These are phyloP conservation scores for Phyllotreta cruciferae DNA, from an alignment of 2,888 invertebrate species.

Conservation along the genomic window DNA sequence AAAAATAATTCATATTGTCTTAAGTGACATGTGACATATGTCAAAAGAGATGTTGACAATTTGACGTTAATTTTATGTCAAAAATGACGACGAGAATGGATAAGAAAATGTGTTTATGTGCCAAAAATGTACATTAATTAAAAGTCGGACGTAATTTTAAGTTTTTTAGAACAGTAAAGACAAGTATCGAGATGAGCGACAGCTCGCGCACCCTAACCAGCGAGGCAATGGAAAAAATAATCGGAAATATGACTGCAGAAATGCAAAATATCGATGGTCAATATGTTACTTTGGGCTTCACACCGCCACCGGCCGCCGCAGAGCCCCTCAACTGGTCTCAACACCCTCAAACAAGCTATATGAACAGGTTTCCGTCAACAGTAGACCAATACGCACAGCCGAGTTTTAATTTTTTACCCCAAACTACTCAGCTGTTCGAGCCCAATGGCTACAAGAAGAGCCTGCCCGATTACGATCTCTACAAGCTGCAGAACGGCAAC, in stretches of 20 bases:
- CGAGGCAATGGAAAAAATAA: slow-evolving; percentile 64
- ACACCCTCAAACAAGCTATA: slow-evolving; percentile 40
- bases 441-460: slow-evolving; percentile 43
- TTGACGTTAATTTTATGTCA: slow-evolving; percentile 34
- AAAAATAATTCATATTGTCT: neutral
- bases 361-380: slow-evolving; percentile 45
- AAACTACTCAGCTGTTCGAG: slow-evolving; percentile 43
- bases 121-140: slow-evolving; percentile 43
- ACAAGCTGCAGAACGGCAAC: slow-evolving; percentile 47
- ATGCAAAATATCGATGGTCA: slow-evolving; percentile 66
- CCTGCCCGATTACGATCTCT: slow-evolving; percentile 45
- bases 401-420: slow-evolving; percentile 45
- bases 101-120: slow-evolving; percentile 46
- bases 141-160: slow-evolving; percentile 34
- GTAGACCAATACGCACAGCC: slow-evolving; percentile 41
- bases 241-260: slow-evolving; percentile 68
- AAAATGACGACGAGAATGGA: slow-evolving; percentile 36
- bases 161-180: slow-evolving; percentile 17
- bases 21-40: slow-evolving; percentile 10
- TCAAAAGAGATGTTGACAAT: neutral
- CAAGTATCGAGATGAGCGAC: slow-evolving; percentile 51
- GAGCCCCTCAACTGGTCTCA: slow-evolving; percentile 49
- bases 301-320: slow-evolving; percentile 48
- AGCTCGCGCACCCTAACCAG: slow-evolving; percentile 51
- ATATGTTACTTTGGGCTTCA: slow-evolving; percentile 65